These are phyloP conservation scores for Sorex maritimensis DNA, from an alignment of 2,797 vertebrate species.

Conservation along the genomic window DNA sequence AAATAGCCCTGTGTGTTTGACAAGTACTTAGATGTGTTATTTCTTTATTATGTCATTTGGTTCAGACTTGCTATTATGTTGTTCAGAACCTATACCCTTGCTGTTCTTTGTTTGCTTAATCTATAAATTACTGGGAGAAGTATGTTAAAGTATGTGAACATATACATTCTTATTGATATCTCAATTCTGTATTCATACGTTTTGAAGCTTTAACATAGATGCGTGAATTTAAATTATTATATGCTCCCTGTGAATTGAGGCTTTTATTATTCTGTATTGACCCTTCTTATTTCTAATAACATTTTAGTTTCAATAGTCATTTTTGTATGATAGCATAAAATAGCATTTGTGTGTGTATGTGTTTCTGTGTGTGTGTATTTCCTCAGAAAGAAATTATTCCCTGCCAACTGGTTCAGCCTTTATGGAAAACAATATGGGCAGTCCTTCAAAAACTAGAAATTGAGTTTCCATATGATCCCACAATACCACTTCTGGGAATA, in stretches of 20 bases:
- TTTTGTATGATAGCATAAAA: constrained; percentile 13
- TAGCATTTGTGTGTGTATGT: no score
- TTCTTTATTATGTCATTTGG: constrained; percentile 36
- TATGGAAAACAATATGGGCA: no score
- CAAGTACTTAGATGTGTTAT: constrained; percentile 4
- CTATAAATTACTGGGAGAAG: constrained; percentile 43
- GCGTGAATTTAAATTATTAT: constrained; percentile 61
- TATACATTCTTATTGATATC: constrained; percentile 25
- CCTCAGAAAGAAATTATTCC: constrained; percentile 46
- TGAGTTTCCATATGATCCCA: no score
- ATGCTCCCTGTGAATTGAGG: constrained; percentile 46
- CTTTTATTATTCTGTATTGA: constrained; percentile 64
- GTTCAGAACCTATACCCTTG: constrained; percentile 42
- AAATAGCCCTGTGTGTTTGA: constrained; percentile 26
- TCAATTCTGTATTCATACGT: constrained; percentile 53
- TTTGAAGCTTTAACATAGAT: constrained; percentile 40
- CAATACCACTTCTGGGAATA: no score
- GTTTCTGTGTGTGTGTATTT: constrained; percentile 59
- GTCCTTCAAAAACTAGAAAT: no score
- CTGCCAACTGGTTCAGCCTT: no score
- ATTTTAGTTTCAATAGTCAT: constrained; percentile 60
- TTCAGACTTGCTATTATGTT: constrained; percentile 30
- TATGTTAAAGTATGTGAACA: constrained; percentile 18
- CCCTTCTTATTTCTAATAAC: constrained; percentile 59
- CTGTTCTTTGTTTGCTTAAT: constrained; percentile 52